A percentile compares a stretch with the other conserved stretches of the same genome.
phyloP scores from a whole-genome alignment of 2,113 vertebrate genomes.

The Tautogolabrus adspersus region DNA sequence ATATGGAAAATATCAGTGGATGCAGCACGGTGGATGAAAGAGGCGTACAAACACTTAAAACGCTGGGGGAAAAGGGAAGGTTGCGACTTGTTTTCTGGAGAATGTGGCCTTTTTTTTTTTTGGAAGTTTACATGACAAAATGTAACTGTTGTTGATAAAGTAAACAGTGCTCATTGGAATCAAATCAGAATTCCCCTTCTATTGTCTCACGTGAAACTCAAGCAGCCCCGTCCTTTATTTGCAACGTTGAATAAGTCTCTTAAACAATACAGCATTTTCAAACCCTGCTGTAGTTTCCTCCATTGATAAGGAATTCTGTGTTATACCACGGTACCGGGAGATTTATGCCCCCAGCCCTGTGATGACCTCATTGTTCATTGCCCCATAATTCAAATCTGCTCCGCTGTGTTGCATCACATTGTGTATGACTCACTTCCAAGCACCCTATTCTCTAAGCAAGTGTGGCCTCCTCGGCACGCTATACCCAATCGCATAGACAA shows the following conservation, averaged over 20 bases:
- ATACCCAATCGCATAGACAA: conserved; percentile 47
- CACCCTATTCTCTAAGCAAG: conserved; percentile 66
- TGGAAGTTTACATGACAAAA: background rate
- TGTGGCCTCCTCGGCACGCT: conserved; percentile 26
- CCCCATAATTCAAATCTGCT: conserved; percentile 81
- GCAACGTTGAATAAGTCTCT: conserved; percentile 30
- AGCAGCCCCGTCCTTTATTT: conserved; percentile 29
- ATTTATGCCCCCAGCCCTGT: conserved; percentile 74
- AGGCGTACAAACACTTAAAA: conserved; percentile 20
- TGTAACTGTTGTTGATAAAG: conserved; percentile 18
- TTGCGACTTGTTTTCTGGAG: conserved; percentile 12
- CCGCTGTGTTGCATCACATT: conserved; percentile 77
- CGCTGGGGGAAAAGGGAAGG: background rate
- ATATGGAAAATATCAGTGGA: conserved; percentile 75
- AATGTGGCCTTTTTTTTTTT: background rate
- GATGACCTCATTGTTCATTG: conserved; percentile 83
- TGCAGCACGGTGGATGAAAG: conserved; percentile 42
- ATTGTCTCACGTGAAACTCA: conserved; percentile 61
- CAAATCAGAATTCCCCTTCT: conserved; percentile 57
- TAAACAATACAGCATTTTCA: conserved; percentile 64
- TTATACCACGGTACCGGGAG: conserved; percentile 56
- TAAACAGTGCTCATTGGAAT: conserved; percentile 10
- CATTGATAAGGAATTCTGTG: conserved; percentile 73
- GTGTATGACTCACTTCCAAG: conserved; percentile 77
- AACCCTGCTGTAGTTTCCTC: conserved; percentile 59